Percentiles rank a stretch among this genome's conserved stretches.
These are phyloP conservation scores for Ifrita kowaldi DNA, from an alignment of 2,113 vertebrate species.

Conservation along the genomic window DNA sequence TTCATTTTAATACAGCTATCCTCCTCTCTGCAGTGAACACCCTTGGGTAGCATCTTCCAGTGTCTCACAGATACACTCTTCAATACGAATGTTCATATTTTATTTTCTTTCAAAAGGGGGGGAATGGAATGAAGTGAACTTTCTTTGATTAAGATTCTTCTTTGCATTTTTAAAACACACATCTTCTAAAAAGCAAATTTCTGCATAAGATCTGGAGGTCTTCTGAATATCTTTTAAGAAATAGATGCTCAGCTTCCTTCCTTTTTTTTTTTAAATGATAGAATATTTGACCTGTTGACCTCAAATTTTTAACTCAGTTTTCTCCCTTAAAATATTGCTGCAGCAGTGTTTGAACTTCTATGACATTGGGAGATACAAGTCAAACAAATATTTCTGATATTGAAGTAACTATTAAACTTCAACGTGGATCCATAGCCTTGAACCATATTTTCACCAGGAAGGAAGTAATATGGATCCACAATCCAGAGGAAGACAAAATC, in stretches of 20 bases:
- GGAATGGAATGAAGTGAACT: not conserved
- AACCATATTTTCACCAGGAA: not conserved
- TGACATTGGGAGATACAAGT: slow-evolving; percentile 1
- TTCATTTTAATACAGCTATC: slow-evolving; percentile 57
- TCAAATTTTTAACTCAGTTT: not conserved
- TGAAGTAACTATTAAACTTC: slow-evolving; percentile 4
- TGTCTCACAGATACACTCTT: slow-evolving; percentile 20
- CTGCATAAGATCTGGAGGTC: not conserved
- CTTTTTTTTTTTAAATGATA: not conserved
- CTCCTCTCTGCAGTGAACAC: slow-evolving; percentile 15
- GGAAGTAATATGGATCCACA: not conserved
- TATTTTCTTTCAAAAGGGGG: slow-evolving; percentile 34
- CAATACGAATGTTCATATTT: slow-evolving; percentile 31
- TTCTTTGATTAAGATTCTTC: slow-evolving; percentile 27
- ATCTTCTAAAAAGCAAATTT: not conserved
- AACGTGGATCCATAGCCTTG: not conserved
- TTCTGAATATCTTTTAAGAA: slow-evolving; percentile 20
- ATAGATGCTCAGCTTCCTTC: not conserved
- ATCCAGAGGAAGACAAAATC: not conserved
- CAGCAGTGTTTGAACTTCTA: slow-evolving; percentile 9
- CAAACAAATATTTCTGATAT: slow-evolving; percentile 34
- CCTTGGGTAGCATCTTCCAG: slow-evolving; percentile 57
- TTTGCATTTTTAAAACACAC: slow-evolving; percentile 27
- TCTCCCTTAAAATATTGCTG: slow-evolving; percentile 7
- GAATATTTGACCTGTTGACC: slow-evolving; percentile 43